phyloP scores from a whole-genome alignment of 2,888 invertebrate species.

The Ceraclea dissimilis region DNA sequence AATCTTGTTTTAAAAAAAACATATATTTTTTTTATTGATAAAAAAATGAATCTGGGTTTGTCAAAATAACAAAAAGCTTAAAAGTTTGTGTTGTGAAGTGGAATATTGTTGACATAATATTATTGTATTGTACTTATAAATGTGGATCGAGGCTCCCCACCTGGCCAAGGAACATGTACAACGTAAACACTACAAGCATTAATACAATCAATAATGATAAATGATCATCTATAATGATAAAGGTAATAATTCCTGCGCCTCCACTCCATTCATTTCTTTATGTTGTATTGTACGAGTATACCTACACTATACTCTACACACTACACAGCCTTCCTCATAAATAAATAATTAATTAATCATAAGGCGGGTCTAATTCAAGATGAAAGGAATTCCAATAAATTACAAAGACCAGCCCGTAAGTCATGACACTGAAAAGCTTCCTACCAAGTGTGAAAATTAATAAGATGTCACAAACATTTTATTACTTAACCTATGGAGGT shows the following conservation, averaged over 20 bases:
- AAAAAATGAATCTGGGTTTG: too few species aligned
- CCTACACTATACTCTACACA: background rate
- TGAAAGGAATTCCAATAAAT: constrained; percentile 16
- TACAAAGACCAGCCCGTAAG: constrained; percentile 11
- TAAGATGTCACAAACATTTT: background rate
- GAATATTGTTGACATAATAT: too few species aligned
- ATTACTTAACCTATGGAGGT: too few species aligned
- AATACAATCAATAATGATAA: background rate
- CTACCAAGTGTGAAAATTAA: constrained; percentile 2
- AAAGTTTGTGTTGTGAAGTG: too few species aligned
- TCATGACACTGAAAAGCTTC: constrained; percentile 10
- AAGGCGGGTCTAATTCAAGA: constrained; percentile 12
- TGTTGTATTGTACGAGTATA: background rate
- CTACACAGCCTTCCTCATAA: background rate
- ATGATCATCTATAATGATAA: background rate
- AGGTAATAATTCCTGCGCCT: background rate
- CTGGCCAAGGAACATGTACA: background rate
- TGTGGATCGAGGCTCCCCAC: background rate
- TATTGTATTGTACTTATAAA: too few species aligned
- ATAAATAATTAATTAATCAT: constrained; percentile 15
- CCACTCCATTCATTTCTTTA: background rate
- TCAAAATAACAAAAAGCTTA: too few species aligned
- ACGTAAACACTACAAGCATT: background rate
- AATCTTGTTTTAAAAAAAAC: too few species aligned
- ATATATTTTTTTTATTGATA: too few species aligned